Evolutionary conservation across 2,888 invertebrate species (phyloP).

Genomic region (Pristionchus fissidentatus): DNA sequence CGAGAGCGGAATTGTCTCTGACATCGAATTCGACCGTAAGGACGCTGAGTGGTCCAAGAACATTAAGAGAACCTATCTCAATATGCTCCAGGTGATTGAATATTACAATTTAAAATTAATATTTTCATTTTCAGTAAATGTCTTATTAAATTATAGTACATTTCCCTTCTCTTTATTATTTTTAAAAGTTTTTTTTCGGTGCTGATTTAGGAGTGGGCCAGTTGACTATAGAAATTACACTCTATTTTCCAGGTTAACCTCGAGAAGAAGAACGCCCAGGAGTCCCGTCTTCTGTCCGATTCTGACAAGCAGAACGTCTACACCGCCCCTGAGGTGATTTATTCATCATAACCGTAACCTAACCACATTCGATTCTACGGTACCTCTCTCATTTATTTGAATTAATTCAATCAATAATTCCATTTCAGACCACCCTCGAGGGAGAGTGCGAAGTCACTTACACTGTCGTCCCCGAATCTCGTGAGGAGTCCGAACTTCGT

Average conservation of each 20-base stretch:
- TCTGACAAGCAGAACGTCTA: constrained; percentile 51
- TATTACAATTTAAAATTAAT: not conserved
- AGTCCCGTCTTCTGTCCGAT: not conserved
- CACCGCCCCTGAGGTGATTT: constrained; percentile 58
- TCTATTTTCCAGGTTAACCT: not conserved
- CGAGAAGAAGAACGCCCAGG: constrained; percentile 34
- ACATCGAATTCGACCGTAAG: constrained; percentile 62
- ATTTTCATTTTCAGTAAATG: not conserved
- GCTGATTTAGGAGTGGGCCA: not conserved
- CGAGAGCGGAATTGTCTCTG: constrained; percentile 59
- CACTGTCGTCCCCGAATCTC: constrained; percentile 50
- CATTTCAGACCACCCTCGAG: constrained; percentile 62
- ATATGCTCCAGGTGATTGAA: constrained; percentile 62
- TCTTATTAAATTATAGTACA: too few relatives aligned
- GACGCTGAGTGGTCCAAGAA: constrained; percentile 71
- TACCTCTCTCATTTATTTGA: not conserved
- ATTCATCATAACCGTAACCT: constrained; percentile 50
- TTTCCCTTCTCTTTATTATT: too few relatives aligned
- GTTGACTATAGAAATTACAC: not conserved
- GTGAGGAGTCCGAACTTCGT: constrained; percentile 49
- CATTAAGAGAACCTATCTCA: constrained; percentile 70
- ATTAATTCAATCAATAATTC: not conserved
- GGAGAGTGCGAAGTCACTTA: constrained; percentile 68
- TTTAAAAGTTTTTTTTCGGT: too few relatives aligned
- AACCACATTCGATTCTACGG: not conserved